phyloP scores from a whole-genome alignment of 2,797 vertebrate species.

The Okamejei kenojei region DNA sequence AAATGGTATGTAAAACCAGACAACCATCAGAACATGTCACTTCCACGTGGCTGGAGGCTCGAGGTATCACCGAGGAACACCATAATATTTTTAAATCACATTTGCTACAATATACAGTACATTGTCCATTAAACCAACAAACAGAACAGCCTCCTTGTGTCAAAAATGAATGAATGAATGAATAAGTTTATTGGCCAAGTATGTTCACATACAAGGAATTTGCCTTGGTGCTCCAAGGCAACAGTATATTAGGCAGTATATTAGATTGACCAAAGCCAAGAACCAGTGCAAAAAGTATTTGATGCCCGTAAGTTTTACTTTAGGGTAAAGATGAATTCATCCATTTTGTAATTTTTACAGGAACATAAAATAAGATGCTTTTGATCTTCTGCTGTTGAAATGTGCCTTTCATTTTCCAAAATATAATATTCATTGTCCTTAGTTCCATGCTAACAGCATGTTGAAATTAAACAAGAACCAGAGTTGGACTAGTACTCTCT shows the following conservation, averaged over 20 bases:
- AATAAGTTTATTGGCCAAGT: too few relatives aligned
- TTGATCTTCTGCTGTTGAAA: not conserved
- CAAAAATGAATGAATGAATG: not conserved
- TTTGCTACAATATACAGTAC: not conserved
- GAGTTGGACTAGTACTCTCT: too few relatives aligned
- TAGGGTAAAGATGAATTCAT: not conserved
- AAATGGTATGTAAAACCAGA: not conserved
- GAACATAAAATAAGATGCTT: not conserved
- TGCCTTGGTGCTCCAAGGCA: too few relatives aligned
- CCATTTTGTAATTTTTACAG: not conserved
- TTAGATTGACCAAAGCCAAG: not conserved
- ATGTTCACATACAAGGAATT: too few relatives aligned
- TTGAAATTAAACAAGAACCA: too few relatives aligned
- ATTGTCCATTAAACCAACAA: slow-evolving; percentile 26
- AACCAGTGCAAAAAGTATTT: not conserved
- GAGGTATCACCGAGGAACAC: not conserved
- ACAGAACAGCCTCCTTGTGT: not conserved
- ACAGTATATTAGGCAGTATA: too few relatives aligned
- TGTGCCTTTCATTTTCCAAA: not conserved
- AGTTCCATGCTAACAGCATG: too few relatives aligned
- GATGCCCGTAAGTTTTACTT: not conserved
- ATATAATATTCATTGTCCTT: not conserved
- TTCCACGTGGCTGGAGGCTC: not conserved
- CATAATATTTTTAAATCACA: not conserved
- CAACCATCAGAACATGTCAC: too few relatives aligned